Percentiles rank a stretch among this genome's conserved stretches.
These are phyloP conservation scores for Saccostrea echinata DNA, from an alignment of 1,140 invertebrate genomes.

Conservation along the genomic window DNA sequence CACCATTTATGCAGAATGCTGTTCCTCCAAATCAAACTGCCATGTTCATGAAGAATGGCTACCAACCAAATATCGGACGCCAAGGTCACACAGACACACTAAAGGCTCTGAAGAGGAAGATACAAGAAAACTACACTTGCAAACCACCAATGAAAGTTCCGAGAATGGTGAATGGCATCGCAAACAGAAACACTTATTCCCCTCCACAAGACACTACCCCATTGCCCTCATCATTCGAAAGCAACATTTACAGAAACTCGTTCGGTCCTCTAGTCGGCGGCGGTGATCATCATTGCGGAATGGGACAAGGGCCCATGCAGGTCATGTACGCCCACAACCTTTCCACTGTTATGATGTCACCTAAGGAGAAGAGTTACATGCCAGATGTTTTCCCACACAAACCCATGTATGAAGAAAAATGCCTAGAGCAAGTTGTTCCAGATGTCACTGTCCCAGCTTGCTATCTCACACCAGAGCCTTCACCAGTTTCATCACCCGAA, in stretches of 20 bases:
- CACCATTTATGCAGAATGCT: slow-evolving; percentile 47
- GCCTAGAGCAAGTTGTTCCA: slow-evolving; percentile 72
- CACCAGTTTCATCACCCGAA: slow-evolving; percentile 72
- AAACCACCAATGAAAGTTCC: slow-evolving; percentile 71
- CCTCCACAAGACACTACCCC: slow-evolving; percentile 40
- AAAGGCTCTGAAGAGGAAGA: slow-evolving; percentile 73
- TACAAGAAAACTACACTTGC: slow-evolving; percentile 71
- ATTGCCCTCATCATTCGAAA: slow-evolving; percentile 54
- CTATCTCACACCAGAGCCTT: slow-evolving; percentile 75
- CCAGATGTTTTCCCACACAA: slow-evolving; percentile 48
- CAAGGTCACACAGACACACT: slow-evolving; percentile 71
- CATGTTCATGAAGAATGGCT: slow-evolving; percentile 46
- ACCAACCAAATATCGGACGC: slow-evolving; percentile 48
- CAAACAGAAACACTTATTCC: slow-evolving; percentile 42
- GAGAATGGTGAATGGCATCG: slow-evolving; percentile 58
- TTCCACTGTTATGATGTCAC: background rate
- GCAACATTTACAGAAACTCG: slow-evolving; percentile 45
- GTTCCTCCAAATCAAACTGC: slow-evolving; percentile 40
- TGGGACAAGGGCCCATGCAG: slow-evolving; percentile 57
- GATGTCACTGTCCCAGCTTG: slow-evolving; percentile 72
- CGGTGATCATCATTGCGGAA: slow-evolving; percentile 39
- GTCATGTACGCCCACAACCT: slow-evolving; percentile 50
- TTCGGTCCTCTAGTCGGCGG: slow-evolving; percentile 11
- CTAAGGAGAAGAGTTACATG: slow-evolving; percentile 46
- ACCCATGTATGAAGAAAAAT: slow-evolving; percentile 45